These are phyloP conservation scores for Yponomeuta sedellus DNA, from an alignment of 2,888 invertebrate genomes.

Conservation along the genomic window DNA sequence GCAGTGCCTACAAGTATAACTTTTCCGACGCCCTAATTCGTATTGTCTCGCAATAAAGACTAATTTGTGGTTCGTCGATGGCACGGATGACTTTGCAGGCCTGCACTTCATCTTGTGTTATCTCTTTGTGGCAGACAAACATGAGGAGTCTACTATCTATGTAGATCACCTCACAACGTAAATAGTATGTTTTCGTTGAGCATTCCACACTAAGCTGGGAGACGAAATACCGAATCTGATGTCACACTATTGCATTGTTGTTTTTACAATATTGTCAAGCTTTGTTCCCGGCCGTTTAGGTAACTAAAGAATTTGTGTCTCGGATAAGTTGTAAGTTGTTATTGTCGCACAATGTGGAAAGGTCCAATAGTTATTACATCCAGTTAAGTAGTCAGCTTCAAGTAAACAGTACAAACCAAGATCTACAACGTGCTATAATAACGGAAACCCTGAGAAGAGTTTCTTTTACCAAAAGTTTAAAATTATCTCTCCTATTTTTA, in stretches of 20 bases:
- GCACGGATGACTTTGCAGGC: conserved; percentile 1
- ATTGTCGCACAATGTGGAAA: background rate
- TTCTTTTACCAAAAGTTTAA: no score
- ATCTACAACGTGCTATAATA: no score
- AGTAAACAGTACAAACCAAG: background rate
- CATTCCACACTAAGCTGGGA: conserved; percentile 61
- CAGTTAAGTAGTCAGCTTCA: background rate
- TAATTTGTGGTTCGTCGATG: background rate
- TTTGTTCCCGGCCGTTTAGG: background rate
- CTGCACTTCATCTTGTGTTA: conserved; percentile 35
- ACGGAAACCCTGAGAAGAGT: no score
- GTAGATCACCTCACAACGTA: conserved; percentile 62
- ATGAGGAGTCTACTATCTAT: conserved; percentile 31
- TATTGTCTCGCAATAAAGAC: conserved; percentile 2
- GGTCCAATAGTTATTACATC: background rate
- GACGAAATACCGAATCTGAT: conserved; percentile 10
- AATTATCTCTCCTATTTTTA: no score
- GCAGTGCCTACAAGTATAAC: conserved; percentile 11
- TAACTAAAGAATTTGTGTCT: background rate
- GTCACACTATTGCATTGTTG: conserved; percentile 18
- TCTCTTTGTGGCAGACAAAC: conserved; percentile 45
- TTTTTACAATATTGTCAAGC: background rate
- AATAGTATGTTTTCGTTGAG: conserved; percentile 61
- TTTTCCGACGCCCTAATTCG: background rate
- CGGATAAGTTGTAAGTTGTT: background rate